Base-by-base conservation (phyloP, 1,140 invertebrate genomes). In the Pseudobourletiella spinata region DNA sequence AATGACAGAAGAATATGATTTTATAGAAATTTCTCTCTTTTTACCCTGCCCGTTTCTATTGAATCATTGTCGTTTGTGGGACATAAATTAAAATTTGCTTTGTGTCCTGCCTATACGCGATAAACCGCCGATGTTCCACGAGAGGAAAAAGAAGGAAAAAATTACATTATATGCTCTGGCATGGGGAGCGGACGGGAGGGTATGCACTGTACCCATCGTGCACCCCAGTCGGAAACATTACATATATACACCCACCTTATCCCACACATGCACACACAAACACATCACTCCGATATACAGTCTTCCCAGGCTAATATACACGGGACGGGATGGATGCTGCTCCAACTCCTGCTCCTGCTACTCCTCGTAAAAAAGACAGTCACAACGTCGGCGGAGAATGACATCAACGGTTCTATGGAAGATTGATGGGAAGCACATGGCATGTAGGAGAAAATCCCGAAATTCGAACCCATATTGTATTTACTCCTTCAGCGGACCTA, bases 81-180 rank as follows among this genome's bases (percentile, higher is more conserved):
- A 69, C 69, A 71, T 71, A 69, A 71, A 71, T 71, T 71, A 71
- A 71, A 68, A 70, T 67, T 66, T 66, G 64, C 66, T 66, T 68
- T 68, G 65, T 68, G 65, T 59, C 59, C 63, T 70, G 65, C 56
- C 59, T 62, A 60, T 57, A 58, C 32, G 50, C 51, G 66, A 68
- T 68, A 68, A 66, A 68, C 59, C 58, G 50, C 58, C 25, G 61
- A 65, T 61, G 59, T 64, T 64, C 43, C 26, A 56, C 39, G 30
- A 55, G 35, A 44, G 29, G 29, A 60, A 25, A 61, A 20, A 63
- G 20, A 59, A 2, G n/a, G 32, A 35, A 35, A 39, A 39, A 39
- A 39, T n/a, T 39, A n/a, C n/a, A n/a, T n/a, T n/a, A n/a, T n/a
- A n/a, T n/a, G n/a, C n/a, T n/a, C n/a, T n/a, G n/a, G n/a, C n/a